Evolutionary conservation across 2,888 invertebrate genomes (phyloP).

Genomic region (Tetropium fuscum): DNA sequence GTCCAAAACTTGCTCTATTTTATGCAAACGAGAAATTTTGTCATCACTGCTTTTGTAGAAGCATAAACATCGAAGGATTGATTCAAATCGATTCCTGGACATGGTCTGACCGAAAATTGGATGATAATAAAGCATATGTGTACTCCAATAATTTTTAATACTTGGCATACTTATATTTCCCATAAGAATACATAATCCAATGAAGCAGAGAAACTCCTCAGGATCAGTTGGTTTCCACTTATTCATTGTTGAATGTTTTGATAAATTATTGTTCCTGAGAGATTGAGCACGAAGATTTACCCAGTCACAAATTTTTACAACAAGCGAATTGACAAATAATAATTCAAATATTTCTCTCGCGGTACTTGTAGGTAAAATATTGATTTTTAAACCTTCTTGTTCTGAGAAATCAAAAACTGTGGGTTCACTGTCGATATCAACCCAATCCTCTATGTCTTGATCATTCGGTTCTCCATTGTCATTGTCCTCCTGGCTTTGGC

Average conservation of each 20-base stretch:
- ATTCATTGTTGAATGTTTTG: not conserved
- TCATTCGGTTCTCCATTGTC: not conserved
- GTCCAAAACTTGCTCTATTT: constrained; percentile 25
- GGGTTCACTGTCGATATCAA: not conserved
- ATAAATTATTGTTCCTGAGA: not conserved
- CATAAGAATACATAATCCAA: constrained; percentile 1
- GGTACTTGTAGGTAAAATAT: not conserved
- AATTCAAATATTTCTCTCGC: not conserved
- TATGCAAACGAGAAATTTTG: constrained; percentile 27
- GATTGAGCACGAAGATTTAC: not conserved
- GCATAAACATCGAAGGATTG: constrained; percentile 27
- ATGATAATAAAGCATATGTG: not conserved
- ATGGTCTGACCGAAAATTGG: constrained; percentile 5
- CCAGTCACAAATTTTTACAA: constrained; percentile 2
- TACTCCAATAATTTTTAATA: not conserved
- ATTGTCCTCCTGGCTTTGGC: not conserved
- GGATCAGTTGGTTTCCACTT: not conserved
- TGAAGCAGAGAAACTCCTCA: not conserved
- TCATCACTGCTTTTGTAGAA: constrained; percentile 25
- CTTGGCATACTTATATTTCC: constrained; percentile 5
- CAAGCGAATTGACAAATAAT: not conserved
- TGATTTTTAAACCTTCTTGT: not conserved
- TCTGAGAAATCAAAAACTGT: not conserved
- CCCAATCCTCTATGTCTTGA: not conserved
- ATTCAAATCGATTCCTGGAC: constrained; percentile 8